Base-by-base conservation (phyloP, 2,113 vertebrate species). In the Micronycteris hirsuta region DNA sequence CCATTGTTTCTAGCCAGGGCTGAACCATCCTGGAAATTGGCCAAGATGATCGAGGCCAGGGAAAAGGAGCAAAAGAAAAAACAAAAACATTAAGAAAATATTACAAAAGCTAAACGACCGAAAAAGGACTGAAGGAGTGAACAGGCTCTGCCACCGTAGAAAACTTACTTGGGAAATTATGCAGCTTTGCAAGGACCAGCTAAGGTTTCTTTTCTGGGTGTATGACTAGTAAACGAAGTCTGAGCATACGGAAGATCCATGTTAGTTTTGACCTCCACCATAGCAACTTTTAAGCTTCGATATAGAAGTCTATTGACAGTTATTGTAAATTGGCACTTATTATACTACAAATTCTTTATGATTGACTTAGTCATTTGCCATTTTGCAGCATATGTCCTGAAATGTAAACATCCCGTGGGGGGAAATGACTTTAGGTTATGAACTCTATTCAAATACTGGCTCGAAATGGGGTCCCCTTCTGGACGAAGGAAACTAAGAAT, bases 21-120 rank as follows among this genome's bases (percentile, higher is more conserved):
- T 0, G 98, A 99, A 8, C 98, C 99, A 91, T 99, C 99, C 1
- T 99, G 99, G 99, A 99, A 99, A 98, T 98, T 99, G 93, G 99
- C 99, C 96, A 99, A 99, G 98, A 99, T 99, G 99, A 99, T 99
- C 58, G 99, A 99, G 98, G 99, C 98, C 95, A 99, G 98, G 76
- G 99, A 99, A 94, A 98, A 99, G 56, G 99, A 99, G 93, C 99
- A 99, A 95, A 99, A 99, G 98, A 99, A 99, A 98, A 99, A 99
- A 96, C 99, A 99, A 98, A 99, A 99, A 96, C 99, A 99, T 45
- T 99, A 99, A 96, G 99, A 99, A 98, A 99, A 99, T 97, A 99
- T 99, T 97, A 99, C 99, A 94, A 99, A 99, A 98, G 99, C 99
- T 97, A 99, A 99, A 98, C 98, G 99, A 98, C 98, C 98, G 86